phyloP scores from a whole-genome alignment of 2,888 invertebrate species.

The Eupithecia insigniata region DNA sequence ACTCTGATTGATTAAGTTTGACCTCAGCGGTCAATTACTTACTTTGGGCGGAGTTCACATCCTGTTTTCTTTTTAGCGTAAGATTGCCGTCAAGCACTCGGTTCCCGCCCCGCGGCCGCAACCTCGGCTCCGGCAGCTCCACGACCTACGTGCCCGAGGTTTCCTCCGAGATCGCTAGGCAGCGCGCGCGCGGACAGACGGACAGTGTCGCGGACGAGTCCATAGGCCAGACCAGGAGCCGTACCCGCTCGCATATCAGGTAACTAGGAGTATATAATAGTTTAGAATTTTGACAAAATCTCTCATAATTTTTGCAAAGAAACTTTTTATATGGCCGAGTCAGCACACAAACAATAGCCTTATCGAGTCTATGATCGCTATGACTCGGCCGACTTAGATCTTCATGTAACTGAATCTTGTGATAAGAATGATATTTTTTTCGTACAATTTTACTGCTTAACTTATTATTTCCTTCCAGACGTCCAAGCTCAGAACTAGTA shows the following conservation, averaged over 20 bases:
- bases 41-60: not conserved
- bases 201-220: constrained; percentile 80
- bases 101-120: constrained; percentile 89
- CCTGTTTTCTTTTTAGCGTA: constrained; percentile 45
- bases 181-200: constrained; percentile 71
- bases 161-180: constrained; percentile 73
- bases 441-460: not conserved
- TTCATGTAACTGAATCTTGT: not conserved
- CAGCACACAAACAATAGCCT: not conserved
- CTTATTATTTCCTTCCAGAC: constrained; percentile 64
- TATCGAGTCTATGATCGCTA: not conserved
- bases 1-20: not conserved
- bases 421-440: not conserved
- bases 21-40: not conserved
- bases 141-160: constrained; percentile 79
- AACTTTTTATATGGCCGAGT: not conserved
- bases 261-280: constrained; percentile 44
- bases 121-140: constrained; percentile 71
- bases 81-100: constrained; percentile 93
- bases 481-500: constrained; percentile 91
- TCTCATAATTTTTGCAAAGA: not conserved
- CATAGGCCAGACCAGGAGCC: constrained; percentile 77
- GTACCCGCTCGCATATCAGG: constrained; percentile 86
- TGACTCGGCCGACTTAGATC: not conserved
- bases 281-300: not conserved